Conservation (phyloP, 1,140 invertebrate genomes). For the Pseudoatta argentina region DNA sequence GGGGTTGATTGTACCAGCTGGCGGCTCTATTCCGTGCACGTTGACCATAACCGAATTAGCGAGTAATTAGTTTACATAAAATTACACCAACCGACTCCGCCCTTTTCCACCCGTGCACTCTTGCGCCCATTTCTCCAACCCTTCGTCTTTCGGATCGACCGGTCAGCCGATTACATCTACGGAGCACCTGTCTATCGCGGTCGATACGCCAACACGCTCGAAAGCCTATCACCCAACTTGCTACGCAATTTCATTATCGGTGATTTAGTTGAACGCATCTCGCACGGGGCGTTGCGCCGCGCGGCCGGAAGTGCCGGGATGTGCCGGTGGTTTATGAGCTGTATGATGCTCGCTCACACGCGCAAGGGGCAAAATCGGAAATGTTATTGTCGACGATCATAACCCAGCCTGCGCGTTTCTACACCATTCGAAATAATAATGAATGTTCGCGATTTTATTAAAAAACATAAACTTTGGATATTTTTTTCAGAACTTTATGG, state of each 20-base stretch:
- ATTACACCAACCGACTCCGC: constrained; percentile 64
- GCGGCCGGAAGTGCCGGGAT: constrained; percentile 45
- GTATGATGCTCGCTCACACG: constrained; percentile 43
- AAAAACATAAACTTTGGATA: not conserved
- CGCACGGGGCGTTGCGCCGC: constrained; percentile 39
- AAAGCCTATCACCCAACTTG: constrained; percentile 57
- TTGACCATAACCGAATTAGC: constrained; percentile 76
- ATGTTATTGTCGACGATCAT: constrained; percentile 49
- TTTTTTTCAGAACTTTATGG: not conserved
- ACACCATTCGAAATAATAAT: not conserved
- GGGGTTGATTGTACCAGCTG: constrained; percentile 73
- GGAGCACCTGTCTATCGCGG: constrained; percentile 49
- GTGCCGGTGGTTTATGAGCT: constrained; percentile 45
- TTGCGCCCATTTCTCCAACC: not conserved
- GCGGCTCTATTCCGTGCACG: constrained; percentile 72
- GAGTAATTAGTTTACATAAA: constrained; percentile 81
- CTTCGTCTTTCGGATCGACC: constrained; percentile 47
- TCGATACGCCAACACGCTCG: constrained; percentile 43
- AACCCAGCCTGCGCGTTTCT: not conserved
- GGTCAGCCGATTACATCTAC: constrained; percentile 38
- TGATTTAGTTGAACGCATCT: constrained; percentile 71
- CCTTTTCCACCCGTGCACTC: constrained; percentile 26
- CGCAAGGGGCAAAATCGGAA: constrained; percentile 48
- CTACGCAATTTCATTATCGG: constrained; percentile 77
- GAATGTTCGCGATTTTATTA: not conserved